Percentiles rank a stretch among this genome's conserved stretches.
phyloP scores from a whole-genome alignment of 2,113 vertebrate species.

The Lophotis ruficrista region DNA sequence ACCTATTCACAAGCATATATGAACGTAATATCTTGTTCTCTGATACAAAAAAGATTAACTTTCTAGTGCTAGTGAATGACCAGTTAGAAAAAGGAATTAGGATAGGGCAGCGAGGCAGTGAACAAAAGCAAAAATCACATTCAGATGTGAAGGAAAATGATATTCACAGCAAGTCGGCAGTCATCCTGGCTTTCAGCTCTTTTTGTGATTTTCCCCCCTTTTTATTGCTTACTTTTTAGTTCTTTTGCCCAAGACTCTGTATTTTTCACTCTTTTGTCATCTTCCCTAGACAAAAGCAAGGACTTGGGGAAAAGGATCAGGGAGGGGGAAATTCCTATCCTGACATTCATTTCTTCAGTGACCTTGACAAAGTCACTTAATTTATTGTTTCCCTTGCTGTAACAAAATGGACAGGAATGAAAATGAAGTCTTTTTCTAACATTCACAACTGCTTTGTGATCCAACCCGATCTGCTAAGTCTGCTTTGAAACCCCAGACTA shows the following conservation, averaged over 20 bases:
- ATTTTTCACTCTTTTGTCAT: conserved; percentile 30
- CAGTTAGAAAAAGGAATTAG: conserved; percentile 49
- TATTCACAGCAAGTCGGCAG: conserved; percentile 42
- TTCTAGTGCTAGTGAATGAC: conserved; percentile 39
- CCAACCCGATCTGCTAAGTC: background rate
- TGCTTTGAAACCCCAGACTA: background rate
- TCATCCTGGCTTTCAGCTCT: conserved; percentile 37
- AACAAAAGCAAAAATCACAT: conserved; percentile 63
- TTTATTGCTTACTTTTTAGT: conserved; percentile 46
- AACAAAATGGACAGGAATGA: conserved; percentile 19
- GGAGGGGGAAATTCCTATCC: conserved; percentile 57
- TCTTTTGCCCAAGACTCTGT: conserved; percentile 11
- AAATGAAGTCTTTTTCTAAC: conserved; percentile 20
- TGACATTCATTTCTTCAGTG: conserved; percentile 54
- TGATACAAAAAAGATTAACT: conserved; percentile 57
- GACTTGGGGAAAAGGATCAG: conserved; percentile 19
- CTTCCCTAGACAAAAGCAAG: conserved; percentile 22
- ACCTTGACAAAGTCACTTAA: conserved; percentile 67
- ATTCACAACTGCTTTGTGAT: background rate
- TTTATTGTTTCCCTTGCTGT: conserved; percentile 58
- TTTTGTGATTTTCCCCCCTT: background rate
- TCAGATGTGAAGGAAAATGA: conserved; percentile 43
- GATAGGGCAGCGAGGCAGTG: conserved; percentile 16
- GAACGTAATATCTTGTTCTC: conserved; percentile 26
- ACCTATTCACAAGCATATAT: conserved; percentile 54